Conservation (phyloP, 1,140 invertebrate species). For the Acyrthosiphon pisum region DNA sequence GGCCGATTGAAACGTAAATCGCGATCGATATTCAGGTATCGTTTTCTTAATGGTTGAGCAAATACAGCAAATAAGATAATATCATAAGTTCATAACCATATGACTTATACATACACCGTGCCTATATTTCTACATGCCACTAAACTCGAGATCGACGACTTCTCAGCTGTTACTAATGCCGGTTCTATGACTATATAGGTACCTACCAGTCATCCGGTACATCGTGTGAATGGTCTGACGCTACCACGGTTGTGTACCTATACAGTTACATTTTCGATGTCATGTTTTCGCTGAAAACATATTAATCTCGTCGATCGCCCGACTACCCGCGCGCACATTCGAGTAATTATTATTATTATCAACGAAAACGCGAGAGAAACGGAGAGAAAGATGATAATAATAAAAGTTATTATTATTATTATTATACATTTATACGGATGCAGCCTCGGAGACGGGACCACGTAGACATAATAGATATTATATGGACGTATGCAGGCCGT, state of each 20-base stretch:
- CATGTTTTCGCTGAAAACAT: not conserved
- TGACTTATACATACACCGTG: too few species aligned
- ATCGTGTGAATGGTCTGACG: not conserved
- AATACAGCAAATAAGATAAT: not conserved
- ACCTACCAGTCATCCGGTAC: too few species aligned
- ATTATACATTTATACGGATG: not conserved
- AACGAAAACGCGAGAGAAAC: not conserved
- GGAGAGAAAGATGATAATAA: not conserved
- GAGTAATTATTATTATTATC: not conserved
- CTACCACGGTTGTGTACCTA: not conserved
- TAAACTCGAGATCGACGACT: not conserved
- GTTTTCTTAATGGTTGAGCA: not conserved
- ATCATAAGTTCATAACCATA: not conserved
- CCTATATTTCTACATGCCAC: too few species aligned
- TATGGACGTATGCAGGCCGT: not conserved
- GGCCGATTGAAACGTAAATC: not conserved
- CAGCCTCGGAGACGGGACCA: too few species aligned
- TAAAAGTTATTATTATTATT: too few species aligned
- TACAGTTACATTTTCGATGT: too few species aligned
- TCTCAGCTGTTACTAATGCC: not conserved
- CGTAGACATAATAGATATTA: too few species aligned
- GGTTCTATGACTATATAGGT: not conserved
- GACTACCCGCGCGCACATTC: not conserved
- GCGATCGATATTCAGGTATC: not conserved
- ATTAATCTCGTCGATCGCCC: not conserved